Conservation (phyloP, 2,888 invertebrate species). For the Xylota segnis region DNA sequence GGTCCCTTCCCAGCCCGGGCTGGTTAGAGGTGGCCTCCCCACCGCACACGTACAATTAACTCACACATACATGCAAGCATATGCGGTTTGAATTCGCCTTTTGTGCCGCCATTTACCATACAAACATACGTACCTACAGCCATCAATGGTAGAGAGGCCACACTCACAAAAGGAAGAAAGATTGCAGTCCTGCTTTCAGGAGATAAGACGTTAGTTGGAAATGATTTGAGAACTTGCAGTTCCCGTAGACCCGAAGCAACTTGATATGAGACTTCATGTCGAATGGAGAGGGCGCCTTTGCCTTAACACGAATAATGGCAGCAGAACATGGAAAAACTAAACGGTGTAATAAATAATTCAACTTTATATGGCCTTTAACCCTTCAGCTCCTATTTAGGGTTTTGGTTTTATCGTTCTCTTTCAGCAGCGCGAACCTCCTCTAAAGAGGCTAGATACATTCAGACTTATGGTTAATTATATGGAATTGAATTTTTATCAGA, state of each 20-base stretch:
- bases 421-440: slow-evolving; percentile 24
- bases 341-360: slow-evolving; percentile 76
- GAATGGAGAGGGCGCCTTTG: slow-evolving; percentile 32
- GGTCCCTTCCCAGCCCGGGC: slow-evolving; percentile 33
- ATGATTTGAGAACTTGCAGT: slow-evolving; percentile 75
- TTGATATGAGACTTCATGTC: slow-evolving; percentile 64
- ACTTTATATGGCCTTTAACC: slow-evolving; percentile 73
- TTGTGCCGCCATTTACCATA: slow-evolving; percentile 6
- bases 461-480: slow-evolving; percentile 69
- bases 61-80: slow-evolving; percentile 40
- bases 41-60: slow-evolving; percentile 68
- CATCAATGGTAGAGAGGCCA: slow-evolving; percentile 46
- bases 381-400: slow-evolving; percentile 74
- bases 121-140: neutral
- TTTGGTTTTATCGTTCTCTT: slow-evolving; percentile 61
- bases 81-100: slow-evolving; percentile 39
- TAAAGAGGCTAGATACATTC: slow-evolving; percentile 43
- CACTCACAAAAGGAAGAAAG: slow-evolving; percentile 46
- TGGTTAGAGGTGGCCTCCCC: slow-evolving; percentile 1
- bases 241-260: slow-evolving; percentile 38
- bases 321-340: slow-evolving; percentile 74
- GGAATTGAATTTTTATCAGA: slow-evolving; percentile 76
- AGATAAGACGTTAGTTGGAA: slow-evolving; percentile 75
- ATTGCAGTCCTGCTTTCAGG: slow-evolving; percentile 71
- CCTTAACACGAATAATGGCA: slow-evolving; percentile 73